These are phyloP conservation scores for Morus bassanus DNA, from an alignment of 2,797 vertebrate genomes.

Conservation along the genomic window DNA sequence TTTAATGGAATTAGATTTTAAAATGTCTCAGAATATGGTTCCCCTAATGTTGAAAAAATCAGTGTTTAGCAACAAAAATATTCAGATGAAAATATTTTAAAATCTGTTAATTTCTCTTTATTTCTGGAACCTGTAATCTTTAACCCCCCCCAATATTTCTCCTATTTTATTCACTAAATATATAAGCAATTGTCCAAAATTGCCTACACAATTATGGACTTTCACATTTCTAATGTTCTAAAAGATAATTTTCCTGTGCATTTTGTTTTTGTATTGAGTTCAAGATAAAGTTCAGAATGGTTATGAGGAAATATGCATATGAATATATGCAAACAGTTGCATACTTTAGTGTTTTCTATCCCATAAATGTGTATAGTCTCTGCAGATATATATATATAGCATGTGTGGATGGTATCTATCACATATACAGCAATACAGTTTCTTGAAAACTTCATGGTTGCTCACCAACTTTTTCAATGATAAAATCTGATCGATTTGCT, in stretches of 20 bases:
- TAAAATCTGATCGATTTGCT: not conserved
- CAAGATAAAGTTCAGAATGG: not conserved
- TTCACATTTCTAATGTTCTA: not conserved
- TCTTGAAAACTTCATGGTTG: not conserved
- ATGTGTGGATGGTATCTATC: not conserved
- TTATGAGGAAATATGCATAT: not conserved
- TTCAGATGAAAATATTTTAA: not conserved
- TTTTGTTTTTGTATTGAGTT: not conserved
- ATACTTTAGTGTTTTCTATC: not conserved
- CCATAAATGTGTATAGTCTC: not conserved
- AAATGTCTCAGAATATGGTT: not conserved
- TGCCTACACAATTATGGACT: rapidly evolving
- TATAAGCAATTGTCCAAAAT: not conserved
- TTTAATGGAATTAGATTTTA: not conserved
- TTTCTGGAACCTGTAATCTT: not conserved
- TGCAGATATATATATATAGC: no score
- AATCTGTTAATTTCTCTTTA: not conserved
- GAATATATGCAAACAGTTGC: not conserved
- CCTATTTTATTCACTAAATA: not conserved
- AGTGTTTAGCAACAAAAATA: not conserved
- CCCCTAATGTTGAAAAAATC: not conserved
- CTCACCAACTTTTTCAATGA: not conserved
- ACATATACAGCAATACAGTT: not conserved
- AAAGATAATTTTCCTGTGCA: not conserved
- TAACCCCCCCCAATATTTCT: rapidly evolving